Evolutionary conservation across 2,888 invertebrate genomes (phyloP).

Genomic region (Priocnemis perturbator): DNA sequence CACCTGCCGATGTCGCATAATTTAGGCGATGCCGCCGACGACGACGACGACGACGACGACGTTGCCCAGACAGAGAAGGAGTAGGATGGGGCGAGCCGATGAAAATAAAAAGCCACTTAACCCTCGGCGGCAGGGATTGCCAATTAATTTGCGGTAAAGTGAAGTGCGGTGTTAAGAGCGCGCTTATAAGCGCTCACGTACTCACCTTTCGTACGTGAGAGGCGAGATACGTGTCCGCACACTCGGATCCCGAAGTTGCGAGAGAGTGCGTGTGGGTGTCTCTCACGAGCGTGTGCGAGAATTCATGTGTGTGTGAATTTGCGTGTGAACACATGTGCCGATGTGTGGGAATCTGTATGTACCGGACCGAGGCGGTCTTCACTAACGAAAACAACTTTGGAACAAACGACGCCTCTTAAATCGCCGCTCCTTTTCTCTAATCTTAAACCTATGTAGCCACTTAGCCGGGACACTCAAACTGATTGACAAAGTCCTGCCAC

Average conservation of each 20-base stretch:
- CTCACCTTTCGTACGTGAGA: conserved; percentile 24
- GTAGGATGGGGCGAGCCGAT: conserved; percentile 34
- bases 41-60: conserved; percentile 37
- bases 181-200: conserved; percentile 26
- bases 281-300: not conserved
- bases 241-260: not conserved
- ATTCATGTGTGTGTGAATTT: too few species aligned
- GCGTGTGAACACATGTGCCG: too few species aligned
- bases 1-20: conserved; percentile 61
- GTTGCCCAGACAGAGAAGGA: not conserved
- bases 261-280: conserved; percentile 11
- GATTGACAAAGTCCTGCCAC: conserved; percentile 60
- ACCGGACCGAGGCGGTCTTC: not conserved
- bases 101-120: conserved; percentile 69
- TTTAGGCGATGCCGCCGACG: conserved; percentile 54
- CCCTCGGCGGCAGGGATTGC: conserved; percentile 63
- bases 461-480: conserved; percentile 64
- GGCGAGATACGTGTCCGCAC: conserved; percentile 12
- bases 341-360: too few species aligned
- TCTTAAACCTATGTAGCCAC: conserved; percentile 67
- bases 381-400: conserved; percentile 11
- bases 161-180: conserved; percentile 62
- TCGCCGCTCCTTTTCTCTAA: conserved; percentile 61
- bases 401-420: conserved; percentile 58
- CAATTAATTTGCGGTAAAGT: conserved; percentile 70